Conservation (phyloP, 1,140 invertebrate species). For the Caenorhabditis remanei region DNA sequence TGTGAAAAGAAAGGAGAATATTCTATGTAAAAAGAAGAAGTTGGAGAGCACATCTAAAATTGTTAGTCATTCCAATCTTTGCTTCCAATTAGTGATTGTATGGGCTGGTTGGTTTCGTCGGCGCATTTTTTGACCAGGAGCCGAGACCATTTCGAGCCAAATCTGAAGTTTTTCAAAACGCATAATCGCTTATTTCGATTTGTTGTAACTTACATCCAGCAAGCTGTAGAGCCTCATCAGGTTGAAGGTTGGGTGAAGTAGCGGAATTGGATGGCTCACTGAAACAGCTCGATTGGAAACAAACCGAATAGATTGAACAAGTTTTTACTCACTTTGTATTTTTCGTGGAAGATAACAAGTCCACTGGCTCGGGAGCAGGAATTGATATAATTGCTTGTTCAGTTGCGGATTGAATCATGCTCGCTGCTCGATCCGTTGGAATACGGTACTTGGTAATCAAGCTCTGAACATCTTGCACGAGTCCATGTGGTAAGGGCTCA, state of each 20-base stretch:
- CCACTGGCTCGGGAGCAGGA: neutral
- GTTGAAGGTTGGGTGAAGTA: neutral
- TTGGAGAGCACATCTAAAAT: no score
- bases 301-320: no score
- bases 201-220: neutral
- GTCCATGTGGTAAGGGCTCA: neutral
- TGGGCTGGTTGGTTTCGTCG: neutral
- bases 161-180: neutral
- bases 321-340: no score
- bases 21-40: no score
- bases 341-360: no score
- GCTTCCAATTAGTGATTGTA: no score
- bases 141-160: neutral
- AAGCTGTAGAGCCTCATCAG: neutral
- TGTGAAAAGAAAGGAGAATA: no score
- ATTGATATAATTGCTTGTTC: neutral
- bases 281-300: neutral
- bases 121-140: neutral
- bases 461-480: neutral
- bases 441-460: slow-evolving; percentile 1
- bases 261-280: neutral
- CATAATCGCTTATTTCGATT: neutral
- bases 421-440: neutral
- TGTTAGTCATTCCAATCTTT: no score
- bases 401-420: neutral